Percentiles rank a stretch among this genome's conserved stretches.
Conservation (phyloP, 2,888 invertebrate species). For the Nomada ruficornis region DNA sequence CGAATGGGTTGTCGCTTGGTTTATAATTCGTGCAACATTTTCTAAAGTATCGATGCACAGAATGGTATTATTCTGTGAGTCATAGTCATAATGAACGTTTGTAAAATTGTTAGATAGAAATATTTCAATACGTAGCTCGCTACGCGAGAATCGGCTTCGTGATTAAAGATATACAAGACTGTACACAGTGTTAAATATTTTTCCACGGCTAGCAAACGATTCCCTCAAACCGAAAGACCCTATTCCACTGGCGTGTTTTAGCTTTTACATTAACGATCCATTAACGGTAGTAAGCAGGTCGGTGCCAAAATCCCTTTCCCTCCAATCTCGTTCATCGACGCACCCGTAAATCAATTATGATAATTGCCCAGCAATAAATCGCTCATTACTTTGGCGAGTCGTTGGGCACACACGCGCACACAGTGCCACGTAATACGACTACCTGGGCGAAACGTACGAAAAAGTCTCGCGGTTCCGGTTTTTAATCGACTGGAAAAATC, state of each 20-base stretch:
- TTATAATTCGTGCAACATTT: too few species aligned
- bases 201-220: conserved; percentile 44
- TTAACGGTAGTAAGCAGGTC: conserved; percentile 49
- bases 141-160: too few species aligned
- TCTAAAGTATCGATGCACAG: too few species aligned
- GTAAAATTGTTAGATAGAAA: too few species aligned
- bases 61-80: too few species aligned
- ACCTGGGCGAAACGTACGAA: conserved; percentile 1
- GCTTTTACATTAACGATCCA: conserved; percentile 61
- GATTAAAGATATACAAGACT: too few species aligned
- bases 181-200: background rate
- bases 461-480: conserved; percentile 1
- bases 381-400: conserved; percentile 62
- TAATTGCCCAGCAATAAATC: conserved; percentile 68
- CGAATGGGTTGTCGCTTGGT: too few species aligned
- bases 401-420: conserved; percentile 30
- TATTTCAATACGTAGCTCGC: too few species aligned
- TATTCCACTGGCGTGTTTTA: conserved; percentile 59
- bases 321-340: conserved; percentile 1
- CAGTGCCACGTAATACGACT: background rate
- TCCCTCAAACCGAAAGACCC: conserved; percentile 25
- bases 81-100: too few species aligned
- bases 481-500: conserved; percentile 52
- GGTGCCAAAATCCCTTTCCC: conserved; percentile 43
- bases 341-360: conserved; percentile 69